Evolutionary conservation across 2,888 invertebrate species (phyloP).

Genomic region (Tipula unca): DNA sequence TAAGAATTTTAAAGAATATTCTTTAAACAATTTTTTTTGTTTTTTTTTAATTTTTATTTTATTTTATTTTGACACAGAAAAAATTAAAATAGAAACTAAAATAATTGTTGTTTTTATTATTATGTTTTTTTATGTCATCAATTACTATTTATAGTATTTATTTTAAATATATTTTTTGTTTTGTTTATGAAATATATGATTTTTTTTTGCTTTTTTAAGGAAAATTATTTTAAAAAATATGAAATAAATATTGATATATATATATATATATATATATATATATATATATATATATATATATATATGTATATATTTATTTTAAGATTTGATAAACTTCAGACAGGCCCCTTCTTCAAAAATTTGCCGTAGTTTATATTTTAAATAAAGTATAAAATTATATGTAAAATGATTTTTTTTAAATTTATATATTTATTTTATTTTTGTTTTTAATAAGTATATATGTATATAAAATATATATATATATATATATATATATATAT

Average conservation of each 20-base stretch:
- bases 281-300: background rate
- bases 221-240: conserved; percentile 10
- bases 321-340: conserved; percentile 1
- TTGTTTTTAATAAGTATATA: background rate
- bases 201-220: background rate
- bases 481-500: conserved; percentile 21
- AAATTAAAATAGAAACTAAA: conserved; percentile 2
- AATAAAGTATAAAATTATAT: conserved; percentile 25
- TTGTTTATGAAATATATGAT: background rate
- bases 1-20: background rate
- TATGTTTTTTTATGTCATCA: conserved; percentile 14
- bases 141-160: background rate
- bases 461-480: background rate
- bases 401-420: conserved; percentile 14
- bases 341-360: conserved; percentile 16
- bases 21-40: background rate
- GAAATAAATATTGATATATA: background rate
- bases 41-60: background rate
- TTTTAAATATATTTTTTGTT: background rate
- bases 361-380: conserved; percentile 21
- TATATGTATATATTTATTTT: background rate
- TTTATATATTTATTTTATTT: conserved; percentile 15
- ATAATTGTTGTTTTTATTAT: background rate
- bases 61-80: conserved; percentile 4
- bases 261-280: background rate